Base-by-base conservation (phyloP, 1,140 invertebrate genomes). In the Eriocheir sinensis region DNA sequence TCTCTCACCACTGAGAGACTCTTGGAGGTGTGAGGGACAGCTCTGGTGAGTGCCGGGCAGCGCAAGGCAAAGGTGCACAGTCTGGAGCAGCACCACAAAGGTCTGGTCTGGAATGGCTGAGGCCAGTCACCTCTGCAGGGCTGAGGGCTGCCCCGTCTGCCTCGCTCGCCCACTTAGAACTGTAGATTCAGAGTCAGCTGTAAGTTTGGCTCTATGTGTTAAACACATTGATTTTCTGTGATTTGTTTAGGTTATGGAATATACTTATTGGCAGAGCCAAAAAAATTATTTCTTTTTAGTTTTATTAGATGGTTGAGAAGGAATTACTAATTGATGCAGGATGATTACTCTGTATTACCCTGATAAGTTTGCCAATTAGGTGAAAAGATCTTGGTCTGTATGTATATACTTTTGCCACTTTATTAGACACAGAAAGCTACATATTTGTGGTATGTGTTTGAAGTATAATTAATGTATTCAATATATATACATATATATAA, bases 191-290 rank as follows among this genome's bases (percentile, higher is more conserved):
- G 94, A 90, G 89, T 40, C 91, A 79, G 89, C 89, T 91, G 32
- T 91, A 92, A 94, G 89, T 83, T 91, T 80, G 48, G 72, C 94
- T 85, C 90, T 94, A 91, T 94, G 94, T 94, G 94, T 94, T 94
- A 94, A 94, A 94, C 94, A 94, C 94, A 94, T 92, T 92, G 44
- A 91, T 91, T 94, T 91, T 79, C 94, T 94, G 94, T 94, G 94
- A 94, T 94, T 94, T 89, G 83, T 94, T 94, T 91, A 94, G 83
- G 30, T 86, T 94, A 92, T 94, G 81, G 89, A 38, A 85, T 91
- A 44, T 86, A 92, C n/a, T 30, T 94, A 81, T 91, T 41, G 93
- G 89, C 89, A 86, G 85, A 92, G 89, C 89, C 89, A 94, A 94
- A 94, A 88, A 4, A 72, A 48, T 88, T 41, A 91, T 85, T 92